Evolutionary conservation across 2,888 invertebrate genomes (phyloP).

Genomic region (Patella caerulea): DNA sequence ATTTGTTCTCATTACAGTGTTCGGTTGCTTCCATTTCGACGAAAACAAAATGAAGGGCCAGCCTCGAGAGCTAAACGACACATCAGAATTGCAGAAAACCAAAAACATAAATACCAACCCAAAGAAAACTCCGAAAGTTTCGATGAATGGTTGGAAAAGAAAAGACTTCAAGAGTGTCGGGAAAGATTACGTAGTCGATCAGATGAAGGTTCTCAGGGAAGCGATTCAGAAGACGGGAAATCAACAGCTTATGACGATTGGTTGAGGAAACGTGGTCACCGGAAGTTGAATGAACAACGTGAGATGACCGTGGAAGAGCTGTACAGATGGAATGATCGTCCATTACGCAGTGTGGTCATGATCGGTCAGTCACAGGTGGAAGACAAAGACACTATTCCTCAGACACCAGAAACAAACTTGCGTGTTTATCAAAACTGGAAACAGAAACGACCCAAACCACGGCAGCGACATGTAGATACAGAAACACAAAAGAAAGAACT

Average conservation of each 20-base stretch:
- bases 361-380: slow-evolving; percentile 5
- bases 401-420: slow-evolving; percentile 38
- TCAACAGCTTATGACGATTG: slow-evolving; percentile 43
- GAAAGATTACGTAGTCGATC: slow-evolving; percentile 31
- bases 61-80: slow-evolving; percentile 30
- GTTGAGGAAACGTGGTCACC: slow-evolving; percentile 30
- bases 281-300: slow-evolving; percentile 15
- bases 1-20: slow-evolving; percentile 17
- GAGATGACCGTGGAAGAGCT: slow-evolving; percentile 23
- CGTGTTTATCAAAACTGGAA: slow-evolving; percentile 48
- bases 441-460: slow-evolving; percentile 6
- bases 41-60: slow-evolving; percentile 26
- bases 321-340: slow-evolving; percentile 26
- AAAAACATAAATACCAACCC: slow-evolving; percentile 21
- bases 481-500: slow-evolving; percentile 35
- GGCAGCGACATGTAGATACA: background rate
- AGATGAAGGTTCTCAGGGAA: slow-evolving; percentile 32
- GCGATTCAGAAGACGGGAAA: slow-evolving; percentile 39
- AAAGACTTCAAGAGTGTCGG: slow-evolving; percentile 36
- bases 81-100: slow-evolving; percentile 30
- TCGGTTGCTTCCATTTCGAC: slow-evolving; percentile 22
- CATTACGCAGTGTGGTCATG: slow-evolving; percentile 28
- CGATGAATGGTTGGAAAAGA: slow-evolving; percentile 50
- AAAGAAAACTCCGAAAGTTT: slow-evolving; percentile 42
- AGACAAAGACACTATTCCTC: background rate